These are phyloP conservation scores for Acipenser oxyrinchus DNA, from an alignment of 2,797 vertebrate genomes.

Conservation along the genomic window DNA sequence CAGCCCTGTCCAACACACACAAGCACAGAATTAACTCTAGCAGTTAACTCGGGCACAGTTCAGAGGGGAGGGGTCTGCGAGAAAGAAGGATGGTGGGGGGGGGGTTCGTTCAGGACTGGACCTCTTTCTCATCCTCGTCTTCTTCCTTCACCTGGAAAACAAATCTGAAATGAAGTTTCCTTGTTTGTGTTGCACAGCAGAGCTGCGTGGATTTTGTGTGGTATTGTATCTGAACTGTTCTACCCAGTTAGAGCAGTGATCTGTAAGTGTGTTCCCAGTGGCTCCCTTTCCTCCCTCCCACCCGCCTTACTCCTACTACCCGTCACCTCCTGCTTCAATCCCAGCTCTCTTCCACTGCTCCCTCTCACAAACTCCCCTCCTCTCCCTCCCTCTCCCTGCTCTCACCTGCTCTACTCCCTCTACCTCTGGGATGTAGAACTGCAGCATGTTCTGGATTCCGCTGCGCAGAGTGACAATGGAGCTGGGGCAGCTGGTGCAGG, in stretches of 20 bases:
- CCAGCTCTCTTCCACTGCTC: neutral
- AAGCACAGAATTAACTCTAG: too few species aligned
- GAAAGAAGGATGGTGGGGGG: too few species aligned
- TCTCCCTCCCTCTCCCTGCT: neutral
- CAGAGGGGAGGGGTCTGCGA: too few species aligned
- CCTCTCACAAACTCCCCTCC: neutral
- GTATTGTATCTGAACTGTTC: too few species aligned
- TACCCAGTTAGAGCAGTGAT: too few species aligned
- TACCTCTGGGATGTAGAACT: slow-evolving; percentile 96
- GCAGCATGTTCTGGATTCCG: slow-evolving; percentile 96
- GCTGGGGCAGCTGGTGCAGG: slow-evolving; percentile 92
- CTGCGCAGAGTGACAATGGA: slow-evolving; percentile 89
- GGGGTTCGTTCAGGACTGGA: slow-evolving; percentile 11
- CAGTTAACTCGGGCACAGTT: too few species aligned
- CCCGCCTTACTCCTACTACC: neutral
- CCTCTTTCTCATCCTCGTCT: slow-evolving; percentile 40
- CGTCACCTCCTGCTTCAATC: neutral
- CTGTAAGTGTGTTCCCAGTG: too few species aligned
- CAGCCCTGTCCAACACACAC: too few species aligned
- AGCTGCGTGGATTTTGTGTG: too few species aligned
- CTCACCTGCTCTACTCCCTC: slow-evolving; percentile 92
- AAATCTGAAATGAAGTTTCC: neutral
- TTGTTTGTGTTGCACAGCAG: too few species aligned
- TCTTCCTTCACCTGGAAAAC: slow-evolving; percentile 57
- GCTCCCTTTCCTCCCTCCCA: too few species aligned